Base-by-base conservation (phyloP, 2,797 vertebrate species). In the Crenichthys baileyi region DNA sequence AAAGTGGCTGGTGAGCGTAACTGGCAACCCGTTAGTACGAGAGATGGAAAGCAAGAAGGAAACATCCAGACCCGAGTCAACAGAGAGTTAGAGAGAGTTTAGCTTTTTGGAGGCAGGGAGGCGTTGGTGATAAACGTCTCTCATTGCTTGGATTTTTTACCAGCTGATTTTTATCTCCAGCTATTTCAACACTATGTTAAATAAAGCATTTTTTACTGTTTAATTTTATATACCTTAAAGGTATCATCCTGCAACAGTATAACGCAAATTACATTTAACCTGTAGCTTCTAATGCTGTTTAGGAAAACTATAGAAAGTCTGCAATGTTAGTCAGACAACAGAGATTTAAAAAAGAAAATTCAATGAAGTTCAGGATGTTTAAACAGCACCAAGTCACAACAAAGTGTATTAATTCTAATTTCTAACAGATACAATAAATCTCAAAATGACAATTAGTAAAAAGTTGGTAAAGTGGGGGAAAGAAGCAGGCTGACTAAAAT, bases 221-320 rank as follows among this genome's bases (percentile, higher is more conserved):
- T 76, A 72, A 82, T 83, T 84, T 79, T 22, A 74, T 31, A 70
- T 65, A 56, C 67, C 77, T 85, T 87, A 67, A 77, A 85, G 81
- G 76, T 78, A 61, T 82, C 53, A 73, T 79, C 9, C 22, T 50
- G 58, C 56, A 78, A 61, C 85, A 70, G 68, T 7, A 7, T 65
- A 83, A n/a, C 76, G 31, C 70, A 80, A 77, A 76, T 74, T 60
- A 18, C 72, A 84, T 83, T 74, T 0, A 76, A 60, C 13, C 82
- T 79, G 80, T 11, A 65, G 76, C 53, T 73, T 85, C 46, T 48
- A 12, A 46, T 11, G 44, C 44, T 36, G 36, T 36, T 36, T 36
- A 4, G 36, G 36, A 36, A 36, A 36, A 36, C 36, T 36, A 36
- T 4, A 36, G 36, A 36, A 36, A 36, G 36, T 36, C 36, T 36